Base-by-base conservation (phyloP, 2,888 invertebrate genomes). In the Formica aserva region DNA sequence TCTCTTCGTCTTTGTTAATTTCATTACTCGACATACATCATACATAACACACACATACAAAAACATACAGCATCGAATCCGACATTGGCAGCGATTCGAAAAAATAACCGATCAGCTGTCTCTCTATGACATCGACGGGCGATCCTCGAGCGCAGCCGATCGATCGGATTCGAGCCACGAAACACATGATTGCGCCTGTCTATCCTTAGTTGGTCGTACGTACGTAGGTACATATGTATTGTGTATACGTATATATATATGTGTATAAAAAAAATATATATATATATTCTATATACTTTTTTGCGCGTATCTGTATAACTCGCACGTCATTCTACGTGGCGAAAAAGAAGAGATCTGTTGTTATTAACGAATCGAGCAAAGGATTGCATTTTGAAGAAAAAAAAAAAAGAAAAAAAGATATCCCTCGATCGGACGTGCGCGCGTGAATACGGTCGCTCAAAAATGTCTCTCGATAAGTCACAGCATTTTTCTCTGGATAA, bases 201-300 rank as follows among this genome's bases (percentile, higher is more conserved):
- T 89, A 87, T 85, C 84, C 84, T 92, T 91, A 91, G 91, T 88
- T 92, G 87, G 88, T 86, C 90, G 91, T 92, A 91, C 87, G 88
- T 91, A 88, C 82, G 85, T 88, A 91, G 87, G 84, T 87, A 88
- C 86, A 85, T 89, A 84, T 89, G 84, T 86, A 88, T 89, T 87
- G 87, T 90, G 85, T 84, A 85, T 88, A 88, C 86, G 85, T 87
- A 80, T 89, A 80, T 89, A 86, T 82, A 87, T 67, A 84, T 87
- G 74, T 85, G 80, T 76, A 71, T 69, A 78, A 60, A 83, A 66
- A 88, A 81, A 38, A 69, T 81, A 81, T 82, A 52, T 85, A 84
- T 88, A 82, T 85, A 60, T 86, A 81, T 85, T 87, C 86, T 87
- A 83, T 52, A 52, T 90, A 88, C 85, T 90, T 90, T 90, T 52